Evolutionary conservation across 2,797 vertebrate species (phyloP).

Genomic region (Acomys russatus): DNA sequence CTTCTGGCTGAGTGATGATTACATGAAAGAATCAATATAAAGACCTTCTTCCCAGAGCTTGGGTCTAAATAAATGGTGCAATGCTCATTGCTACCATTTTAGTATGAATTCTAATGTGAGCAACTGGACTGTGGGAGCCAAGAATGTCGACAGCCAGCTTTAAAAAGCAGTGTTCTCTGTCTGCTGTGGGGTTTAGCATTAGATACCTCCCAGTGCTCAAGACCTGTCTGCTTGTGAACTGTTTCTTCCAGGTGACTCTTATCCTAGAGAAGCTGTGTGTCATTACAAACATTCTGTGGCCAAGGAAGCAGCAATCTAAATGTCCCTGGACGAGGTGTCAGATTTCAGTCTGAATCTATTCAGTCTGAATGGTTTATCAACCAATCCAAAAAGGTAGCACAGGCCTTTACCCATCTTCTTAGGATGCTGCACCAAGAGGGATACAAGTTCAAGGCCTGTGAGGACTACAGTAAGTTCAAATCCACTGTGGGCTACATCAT

Average conservation of each 20-base stretch:
- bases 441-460: neutral
- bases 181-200: neutral
- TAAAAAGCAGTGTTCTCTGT: neutral
- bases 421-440: neutral
- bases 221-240: neutral
- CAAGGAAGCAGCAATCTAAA: neutral
- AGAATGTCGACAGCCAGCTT: neutral
- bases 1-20: neutral
- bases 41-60: neutral
- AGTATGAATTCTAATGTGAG: conserved; percentile 14
- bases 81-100: neutral
- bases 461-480: neutral
- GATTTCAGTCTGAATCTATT: neutral
- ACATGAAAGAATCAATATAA: neutral
- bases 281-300: neutral
- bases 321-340: neutral
- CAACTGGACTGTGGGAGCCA: neutral
- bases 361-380: neutral
- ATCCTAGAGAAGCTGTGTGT: neutral
- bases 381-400: neutral
- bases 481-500: neutral
- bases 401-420: neutral
- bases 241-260: neutral
- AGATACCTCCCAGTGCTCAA: neutral
- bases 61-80: neutral